Conservation (phyloP, 2,113 vertebrate genomes). For the Albula glossodonta region DNA sequence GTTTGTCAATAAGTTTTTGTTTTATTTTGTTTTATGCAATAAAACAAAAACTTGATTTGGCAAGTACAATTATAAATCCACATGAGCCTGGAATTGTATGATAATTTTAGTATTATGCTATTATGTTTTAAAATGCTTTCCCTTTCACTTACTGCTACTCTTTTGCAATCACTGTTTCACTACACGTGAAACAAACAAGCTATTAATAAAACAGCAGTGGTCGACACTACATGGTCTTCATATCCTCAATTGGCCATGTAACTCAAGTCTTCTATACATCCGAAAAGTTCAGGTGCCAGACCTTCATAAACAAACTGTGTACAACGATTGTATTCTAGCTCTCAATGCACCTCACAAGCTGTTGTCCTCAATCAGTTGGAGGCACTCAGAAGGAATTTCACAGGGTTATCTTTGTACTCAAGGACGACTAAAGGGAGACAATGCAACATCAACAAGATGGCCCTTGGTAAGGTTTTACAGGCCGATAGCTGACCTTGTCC, state of each 20-base stretch:
- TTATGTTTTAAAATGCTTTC: neutral
- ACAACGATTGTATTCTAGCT: neutral
- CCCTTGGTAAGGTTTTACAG: conserved; percentile 28
- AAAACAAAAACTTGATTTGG: no score
- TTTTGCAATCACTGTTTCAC: neutral
- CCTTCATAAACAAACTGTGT: conserved; percentile 14
- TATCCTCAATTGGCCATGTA: neutral
- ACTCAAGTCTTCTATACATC: neutral
- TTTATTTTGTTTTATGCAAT: no score
- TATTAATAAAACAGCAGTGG: neutral
- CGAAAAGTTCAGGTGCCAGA: neutral
- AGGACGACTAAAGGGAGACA: conserved; percentile 42
- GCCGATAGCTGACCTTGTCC: conserved; percentile 40
- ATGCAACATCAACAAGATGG: conserved; percentile 32
- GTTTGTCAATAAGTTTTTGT: no score
- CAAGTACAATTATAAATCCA: no score
- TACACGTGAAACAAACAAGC: neutral
- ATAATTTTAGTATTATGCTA: no score
- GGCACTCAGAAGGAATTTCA: conserved; percentile 38
- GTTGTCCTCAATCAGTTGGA: conserved; percentile 40
- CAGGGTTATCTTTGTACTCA: conserved; percentile 48
- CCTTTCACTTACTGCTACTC: neutral
- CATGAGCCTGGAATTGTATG: no score
- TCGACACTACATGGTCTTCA: neutral
- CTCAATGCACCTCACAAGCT: conserved; percentile 27